These are phyloP conservation scores for Tadarida brasiliensis DNA, from an alignment of 2,797 vertebrate species.

Conservation along the genomic window DNA sequence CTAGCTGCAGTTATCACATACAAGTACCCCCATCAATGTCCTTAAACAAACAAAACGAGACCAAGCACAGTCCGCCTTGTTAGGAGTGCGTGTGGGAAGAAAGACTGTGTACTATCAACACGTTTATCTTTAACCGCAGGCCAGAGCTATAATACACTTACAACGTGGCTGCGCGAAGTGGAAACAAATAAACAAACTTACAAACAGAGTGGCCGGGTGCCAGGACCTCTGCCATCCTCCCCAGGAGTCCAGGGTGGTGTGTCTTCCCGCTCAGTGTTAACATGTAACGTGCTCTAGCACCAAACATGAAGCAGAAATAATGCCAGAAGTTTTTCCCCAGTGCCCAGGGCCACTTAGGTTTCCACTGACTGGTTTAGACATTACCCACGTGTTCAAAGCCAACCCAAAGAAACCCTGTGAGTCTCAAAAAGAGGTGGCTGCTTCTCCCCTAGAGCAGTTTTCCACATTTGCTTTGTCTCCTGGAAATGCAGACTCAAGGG, in stretches of 20 bases:
- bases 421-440: background rate
- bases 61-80: background rate
- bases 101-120: background rate
- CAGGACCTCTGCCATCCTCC: background rate
- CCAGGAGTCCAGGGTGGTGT: background rate
- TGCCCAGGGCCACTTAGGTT: background rate
- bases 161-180: background rate
- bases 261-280: background rate
- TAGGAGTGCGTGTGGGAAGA: background rate
- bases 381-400: background rate
- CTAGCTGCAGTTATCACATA: background rate
- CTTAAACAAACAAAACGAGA: constrained; percentile 22
- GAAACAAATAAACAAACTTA: background rate
- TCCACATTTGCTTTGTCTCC: constrained; percentile 51
- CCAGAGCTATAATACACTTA: background rate
- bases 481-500: constrained; percentile 44
- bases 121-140: background rate
- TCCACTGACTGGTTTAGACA: constrained; percentile 43
- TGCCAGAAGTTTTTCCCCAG: background rate
- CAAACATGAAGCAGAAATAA: background rate
- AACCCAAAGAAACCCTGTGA: background rate
- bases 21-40: background rate
- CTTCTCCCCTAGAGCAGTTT: constrained; percentile 63
- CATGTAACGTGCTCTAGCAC: background rate
- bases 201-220: background rate